These are phyloP conservation scores for Orchesella flavescens DNA, from an alignment of 2,888 invertebrate genomes.

Conservation along the genomic window DNA sequence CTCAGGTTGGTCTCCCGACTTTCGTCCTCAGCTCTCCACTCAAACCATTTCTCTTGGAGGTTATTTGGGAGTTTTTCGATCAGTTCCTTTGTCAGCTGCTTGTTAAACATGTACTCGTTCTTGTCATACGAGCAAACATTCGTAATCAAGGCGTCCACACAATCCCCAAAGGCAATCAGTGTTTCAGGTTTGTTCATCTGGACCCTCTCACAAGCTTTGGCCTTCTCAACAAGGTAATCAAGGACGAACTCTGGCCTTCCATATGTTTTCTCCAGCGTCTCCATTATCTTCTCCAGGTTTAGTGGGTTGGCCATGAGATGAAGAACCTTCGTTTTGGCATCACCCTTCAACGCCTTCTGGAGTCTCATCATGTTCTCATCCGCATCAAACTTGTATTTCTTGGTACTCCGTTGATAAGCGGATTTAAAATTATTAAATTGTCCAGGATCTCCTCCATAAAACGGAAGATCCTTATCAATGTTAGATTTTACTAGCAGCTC, in stretches of 20 bases:
- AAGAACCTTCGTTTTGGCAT: not conserved
- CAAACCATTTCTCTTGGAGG: not conserved
- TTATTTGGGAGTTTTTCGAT: not conserved
- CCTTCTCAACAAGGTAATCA: not conserved
- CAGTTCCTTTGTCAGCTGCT: not conserved
- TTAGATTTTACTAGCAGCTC: too few species aligned
- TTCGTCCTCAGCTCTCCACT: not conserved
- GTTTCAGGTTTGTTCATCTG: not conserved
- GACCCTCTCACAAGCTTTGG: not conserved
- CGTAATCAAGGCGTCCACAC: not conserved
- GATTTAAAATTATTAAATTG: not conserved
- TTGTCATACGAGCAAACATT: not conserved
- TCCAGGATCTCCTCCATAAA: conserved; percentile 19
- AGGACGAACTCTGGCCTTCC: conserved; percentile 17
- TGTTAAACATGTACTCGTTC: not conserved
- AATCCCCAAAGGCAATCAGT: not conserved
- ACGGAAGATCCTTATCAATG: conserved; percentile 14
- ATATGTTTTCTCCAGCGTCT: not conserved
- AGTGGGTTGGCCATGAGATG: not conserved
- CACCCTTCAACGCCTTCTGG: not conserved
- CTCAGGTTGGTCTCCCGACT: not conserved
- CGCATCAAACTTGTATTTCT: not conserved
- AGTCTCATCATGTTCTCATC: not conserved
- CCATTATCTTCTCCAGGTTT: not conserved
- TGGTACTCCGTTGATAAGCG: not conserved